Percentiles rank a stretch among this genome's conserved stretches.
Evolutionary conservation across 2,888 invertebrate genomes (phyloP).

Genomic region (Chloromyia formosa): DNA sequence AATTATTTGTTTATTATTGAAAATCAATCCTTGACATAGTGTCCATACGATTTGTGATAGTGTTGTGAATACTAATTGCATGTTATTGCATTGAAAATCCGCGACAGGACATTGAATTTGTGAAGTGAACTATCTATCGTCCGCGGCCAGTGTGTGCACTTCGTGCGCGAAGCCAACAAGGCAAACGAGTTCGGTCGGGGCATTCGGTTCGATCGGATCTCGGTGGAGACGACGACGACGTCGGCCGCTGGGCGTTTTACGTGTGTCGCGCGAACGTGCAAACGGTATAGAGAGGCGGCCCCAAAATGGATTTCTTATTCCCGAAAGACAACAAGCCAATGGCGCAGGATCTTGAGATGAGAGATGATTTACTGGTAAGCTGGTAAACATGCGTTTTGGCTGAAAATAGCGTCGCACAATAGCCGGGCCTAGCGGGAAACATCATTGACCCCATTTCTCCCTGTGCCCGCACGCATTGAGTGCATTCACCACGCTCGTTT

Average conservation of each 20-base stretch:
- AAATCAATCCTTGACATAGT: constrained; percentile 38
- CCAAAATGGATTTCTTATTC: constrained; percentile 45
- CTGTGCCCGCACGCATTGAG: too few species aligned
- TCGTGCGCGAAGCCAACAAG: background rate
- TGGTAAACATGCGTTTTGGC: constrained; percentile 46
- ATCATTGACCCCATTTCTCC: constrained; percentile 24
- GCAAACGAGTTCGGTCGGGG: background rate
- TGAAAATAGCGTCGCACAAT: constrained; percentile 24
- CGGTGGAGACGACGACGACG: constrained; percentile 11
- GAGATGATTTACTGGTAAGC: constrained; percentile 43
- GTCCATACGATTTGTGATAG: background rate
- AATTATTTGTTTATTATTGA: constrained; percentile 37
- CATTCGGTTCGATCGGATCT: background rate
- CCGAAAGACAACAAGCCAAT: constrained; percentile 27
- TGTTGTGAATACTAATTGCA: constrained; percentile 4
- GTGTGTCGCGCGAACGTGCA: too few species aligned
- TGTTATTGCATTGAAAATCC: constrained; percentile 35
- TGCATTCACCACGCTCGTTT: too few species aligned
- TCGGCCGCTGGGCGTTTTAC: constrained; percentile 10
- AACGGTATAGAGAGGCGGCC: background rate
- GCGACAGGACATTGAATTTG: background rate
- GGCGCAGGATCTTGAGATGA: constrained; percentile 43
- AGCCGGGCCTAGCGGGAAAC: constrained; percentile 12
- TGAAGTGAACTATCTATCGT: constrained; percentile 29
- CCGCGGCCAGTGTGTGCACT: too few species aligned